A percentile compares a stretch with the other conserved stretches of the same genome.
Evolutionary conservation across 2,113 vertebrate species (phyloP).

Genomic region (Lepidiolamprologus cunningtoni): DNA sequence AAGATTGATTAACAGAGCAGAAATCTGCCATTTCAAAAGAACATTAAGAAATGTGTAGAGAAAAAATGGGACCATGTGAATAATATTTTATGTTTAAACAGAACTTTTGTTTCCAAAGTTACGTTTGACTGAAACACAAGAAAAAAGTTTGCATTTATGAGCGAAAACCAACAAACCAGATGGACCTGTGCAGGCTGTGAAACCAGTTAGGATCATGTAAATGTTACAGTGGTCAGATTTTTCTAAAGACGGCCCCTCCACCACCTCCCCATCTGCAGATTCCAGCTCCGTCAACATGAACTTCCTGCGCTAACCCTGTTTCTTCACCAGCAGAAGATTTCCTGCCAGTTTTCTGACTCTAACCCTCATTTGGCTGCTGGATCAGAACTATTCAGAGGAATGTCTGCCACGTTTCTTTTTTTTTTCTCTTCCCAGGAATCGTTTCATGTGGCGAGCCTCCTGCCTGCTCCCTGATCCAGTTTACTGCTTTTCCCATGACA

Average conservation of each 20-base stretch:
- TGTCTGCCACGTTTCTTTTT: background rate
- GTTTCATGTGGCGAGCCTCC: conserved; percentile 12
- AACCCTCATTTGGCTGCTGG: background rate
- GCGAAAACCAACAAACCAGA: background rate
- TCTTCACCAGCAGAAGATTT: background rate
- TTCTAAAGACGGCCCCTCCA: background rate
- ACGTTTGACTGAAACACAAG: background rate
- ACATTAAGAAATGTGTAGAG: background rate
- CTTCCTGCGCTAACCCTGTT: background rate
- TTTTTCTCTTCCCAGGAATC: background rate
- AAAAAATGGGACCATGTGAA: background rate
- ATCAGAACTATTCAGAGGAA: background rate
- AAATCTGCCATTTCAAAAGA: background rate
- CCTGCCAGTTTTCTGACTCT: conserved; percentile 3
- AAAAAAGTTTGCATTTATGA: background rate
- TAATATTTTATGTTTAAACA: background rate
- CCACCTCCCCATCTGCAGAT: background rate
- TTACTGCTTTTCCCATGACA: conserved; percentile 22
- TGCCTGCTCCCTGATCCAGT: background rate
- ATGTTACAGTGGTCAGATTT: background rate
- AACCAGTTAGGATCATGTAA: background rate
- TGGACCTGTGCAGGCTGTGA: background rate
- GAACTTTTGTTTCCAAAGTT: background rate
- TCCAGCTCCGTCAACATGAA: background rate
- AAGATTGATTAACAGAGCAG: fast-evolving